phyloP scores from a whole-genome alignment of 1,140 invertebrate species.

The Conus ventricosus region DNA sequence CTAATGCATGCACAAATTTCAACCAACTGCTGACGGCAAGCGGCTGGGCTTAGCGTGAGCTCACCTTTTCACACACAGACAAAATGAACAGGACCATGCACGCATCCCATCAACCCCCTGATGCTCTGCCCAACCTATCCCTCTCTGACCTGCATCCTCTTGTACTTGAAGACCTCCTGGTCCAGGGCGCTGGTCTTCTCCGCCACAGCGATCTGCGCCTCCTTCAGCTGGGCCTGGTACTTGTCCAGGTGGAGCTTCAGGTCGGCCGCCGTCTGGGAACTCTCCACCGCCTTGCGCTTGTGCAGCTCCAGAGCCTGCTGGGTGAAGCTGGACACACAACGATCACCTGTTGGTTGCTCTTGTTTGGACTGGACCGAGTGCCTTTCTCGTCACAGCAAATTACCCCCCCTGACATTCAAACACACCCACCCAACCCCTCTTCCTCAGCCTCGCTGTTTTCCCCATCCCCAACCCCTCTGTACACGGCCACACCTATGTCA shows the following conservation, averaged over 20 bases:
- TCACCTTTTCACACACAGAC: too few species aligned
- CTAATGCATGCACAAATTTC: too few species aligned
- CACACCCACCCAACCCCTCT: too few species aligned
- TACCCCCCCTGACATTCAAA: too few species aligned
- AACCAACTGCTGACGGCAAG: too few species aligned
- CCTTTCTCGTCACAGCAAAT: too few species aligned
- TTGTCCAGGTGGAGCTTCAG: slow-evolving; percentile 96
- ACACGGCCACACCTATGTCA: too few species aligned
- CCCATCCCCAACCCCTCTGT: too few species aligned
- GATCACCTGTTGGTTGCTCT: neutral
- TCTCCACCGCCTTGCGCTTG: slow-evolving; percentile 90
- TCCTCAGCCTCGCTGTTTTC: too few species aligned
- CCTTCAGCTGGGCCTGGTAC: slow-evolving; percentile 96
- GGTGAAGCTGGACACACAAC: slow-evolving; percentile 57
- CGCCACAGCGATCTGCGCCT: slow-evolving; percentile 96
- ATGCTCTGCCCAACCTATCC: neutral
- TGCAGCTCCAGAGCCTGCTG: slow-evolving; percentile 91
- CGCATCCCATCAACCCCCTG: neutral
- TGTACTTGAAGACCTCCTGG: slow-evolving; percentile 97
- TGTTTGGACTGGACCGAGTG: too few species aligned
- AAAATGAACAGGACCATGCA: too few species aligned
- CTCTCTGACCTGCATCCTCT: slow-evolving; percentile 82
- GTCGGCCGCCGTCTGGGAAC: slow-evolving; percentile 93
- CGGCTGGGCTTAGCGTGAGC: too few species aligned
- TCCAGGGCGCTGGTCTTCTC: slow-evolving; percentile 97